Conservation (phyloP, 2,797 vertebrate genomes). For the Acipenser transmontanus region DNA sequence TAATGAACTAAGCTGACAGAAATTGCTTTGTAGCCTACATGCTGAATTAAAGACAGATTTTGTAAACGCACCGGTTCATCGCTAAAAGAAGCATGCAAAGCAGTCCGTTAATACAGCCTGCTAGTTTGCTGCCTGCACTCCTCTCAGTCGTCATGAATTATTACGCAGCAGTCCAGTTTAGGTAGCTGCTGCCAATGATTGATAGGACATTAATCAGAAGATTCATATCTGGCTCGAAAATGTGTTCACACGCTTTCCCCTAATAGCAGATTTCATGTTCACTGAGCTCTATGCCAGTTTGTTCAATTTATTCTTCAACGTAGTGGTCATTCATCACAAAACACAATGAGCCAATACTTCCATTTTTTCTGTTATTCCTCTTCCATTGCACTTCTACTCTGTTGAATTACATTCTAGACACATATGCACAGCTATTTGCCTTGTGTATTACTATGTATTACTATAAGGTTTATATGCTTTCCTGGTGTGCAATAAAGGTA, state of each 20-base stretch:
- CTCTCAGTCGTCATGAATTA: slow-evolving; percentile 69
- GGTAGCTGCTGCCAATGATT: slow-evolving; percentile 74
- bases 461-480: not conserved
- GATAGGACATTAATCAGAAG: slow-evolving; percentile 87
- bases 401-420: slow-evolving; percentile 6
- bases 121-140: slow-evolving; percentile 45
- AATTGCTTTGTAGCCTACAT: no score
- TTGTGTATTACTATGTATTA: not conserved
- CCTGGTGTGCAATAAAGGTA: not conserved
- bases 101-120: slow-evolving; percentile 51
- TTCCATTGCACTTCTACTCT: slow-evolving; percentile 26
- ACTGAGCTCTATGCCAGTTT: slow-evolving; percentile 73
- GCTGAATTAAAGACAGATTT: not conserved
- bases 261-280: slow-evolving; percentile 87
- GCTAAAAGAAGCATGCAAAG: slow-evolving; percentile 42
- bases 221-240: slow-evolving; percentile 80
- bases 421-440: not conserved
- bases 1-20: no score
- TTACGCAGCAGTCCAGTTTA: slow-evolving; percentile 63
- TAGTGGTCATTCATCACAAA: slow-evolving; percentile 79
- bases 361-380: slow-evolving; percentile 37
- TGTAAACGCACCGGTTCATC: slow-evolving; percentile 9
- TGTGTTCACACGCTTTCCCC: slow-evolving; percentile 81
- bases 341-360: slow-evolving; percentile 57
- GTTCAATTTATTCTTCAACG: slow-evolving; percentile 80